phyloP scores from a whole-genome alignment of 2,888 invertebrate genomes.

The Malachius bipustulatus region DNA sequence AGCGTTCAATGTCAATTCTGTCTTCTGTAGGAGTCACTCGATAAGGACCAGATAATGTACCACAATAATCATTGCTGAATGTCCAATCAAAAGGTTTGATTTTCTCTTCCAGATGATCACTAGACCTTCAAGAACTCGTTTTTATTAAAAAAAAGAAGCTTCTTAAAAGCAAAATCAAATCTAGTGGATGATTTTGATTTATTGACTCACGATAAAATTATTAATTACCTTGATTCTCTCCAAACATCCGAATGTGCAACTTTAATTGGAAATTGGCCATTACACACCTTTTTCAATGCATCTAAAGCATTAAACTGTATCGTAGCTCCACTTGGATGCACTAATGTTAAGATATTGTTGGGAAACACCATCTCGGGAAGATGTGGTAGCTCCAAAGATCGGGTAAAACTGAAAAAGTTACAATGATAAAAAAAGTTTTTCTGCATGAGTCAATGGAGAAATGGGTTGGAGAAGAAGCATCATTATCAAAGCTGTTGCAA shows the following conservation, averaged over 20 bases:
- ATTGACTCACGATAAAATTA: conserved; percentile 4
- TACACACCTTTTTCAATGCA: conserved; percentile 71
- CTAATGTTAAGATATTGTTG: conserved; percentile 65
- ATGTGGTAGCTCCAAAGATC: conserved; percentile 70
- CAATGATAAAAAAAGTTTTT: conserved; percentile 9
- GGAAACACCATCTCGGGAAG: conserved; percentile 99
- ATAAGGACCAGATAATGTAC: conserved; percentile 55
- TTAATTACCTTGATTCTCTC: conserved; percentile 77
- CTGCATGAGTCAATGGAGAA: too few species aligned
- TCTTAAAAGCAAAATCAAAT: too few species aligned
- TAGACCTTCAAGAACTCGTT: conserved; percentile 47
- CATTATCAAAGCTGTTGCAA: neutral
- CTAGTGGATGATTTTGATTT: too few species aligned
- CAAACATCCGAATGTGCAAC: conserved; percentile 86
- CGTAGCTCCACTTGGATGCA: conserved; percentile 53
- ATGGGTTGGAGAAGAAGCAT: too few species aligned
- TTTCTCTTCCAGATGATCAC: conserved; percentile 56
- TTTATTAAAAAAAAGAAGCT: too few species aligned
- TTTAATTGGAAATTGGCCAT: conserved; percentile 61
- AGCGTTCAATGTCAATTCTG: conserved; percentile 72
- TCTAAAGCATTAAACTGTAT: conserved; percentile 85
- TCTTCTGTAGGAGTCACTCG: conserved; percentile 53
- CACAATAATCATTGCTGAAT: conserved; percentile 84
- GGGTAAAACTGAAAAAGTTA: conserved; percentile 50
- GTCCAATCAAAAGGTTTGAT: conserved; percentile 96